phyloP scores from a whole-genome alignment of 2,113 vertebrate species.

The Sturnira hondurensis region DNA sequence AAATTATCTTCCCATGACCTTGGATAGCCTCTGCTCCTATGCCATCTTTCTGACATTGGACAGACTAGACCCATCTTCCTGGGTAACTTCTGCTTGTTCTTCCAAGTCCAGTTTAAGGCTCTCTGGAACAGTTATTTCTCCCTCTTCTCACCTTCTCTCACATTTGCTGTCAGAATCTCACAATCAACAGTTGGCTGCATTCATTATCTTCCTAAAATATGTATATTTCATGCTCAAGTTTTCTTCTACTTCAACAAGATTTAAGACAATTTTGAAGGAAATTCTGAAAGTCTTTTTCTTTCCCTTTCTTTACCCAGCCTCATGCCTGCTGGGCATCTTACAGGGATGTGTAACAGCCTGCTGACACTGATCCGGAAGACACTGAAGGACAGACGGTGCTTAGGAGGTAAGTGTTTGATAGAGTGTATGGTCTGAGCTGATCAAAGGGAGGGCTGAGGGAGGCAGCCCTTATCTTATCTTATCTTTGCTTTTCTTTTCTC shows the following conservation, averaged over 20 bases:
- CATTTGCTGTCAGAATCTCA: background rate
- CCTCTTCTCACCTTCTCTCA: background rate
- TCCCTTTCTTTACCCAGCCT: background rate
- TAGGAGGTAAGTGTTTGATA: background rate
- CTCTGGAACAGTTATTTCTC: background rate
- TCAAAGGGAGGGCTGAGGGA: conserved; percentile 13
- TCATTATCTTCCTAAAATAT: background rate
- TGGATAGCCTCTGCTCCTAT: background rate
- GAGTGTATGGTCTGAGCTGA: background rate
- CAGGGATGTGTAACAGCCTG: background rate
- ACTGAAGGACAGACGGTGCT: background rate
- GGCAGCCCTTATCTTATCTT: background rate
- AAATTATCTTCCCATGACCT: background rate
- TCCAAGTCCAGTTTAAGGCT: background rate
- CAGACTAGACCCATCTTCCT: background rate
- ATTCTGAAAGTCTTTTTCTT: background rate
- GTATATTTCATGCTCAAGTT: background rate
- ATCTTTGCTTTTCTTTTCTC: background rate
- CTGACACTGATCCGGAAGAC: conserved; percentile 3
- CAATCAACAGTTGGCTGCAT: background rate
- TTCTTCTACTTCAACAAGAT: background rate
- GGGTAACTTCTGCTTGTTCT: background rate
- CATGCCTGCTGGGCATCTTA: background rate
- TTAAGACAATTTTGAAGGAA: background rate
- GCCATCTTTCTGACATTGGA: background rate